These are phyloP conservation scores for Deilephila elpenor DNA, from an alignment of 2,888 invertebrate species.

Conservation along the genomic window DNA sequence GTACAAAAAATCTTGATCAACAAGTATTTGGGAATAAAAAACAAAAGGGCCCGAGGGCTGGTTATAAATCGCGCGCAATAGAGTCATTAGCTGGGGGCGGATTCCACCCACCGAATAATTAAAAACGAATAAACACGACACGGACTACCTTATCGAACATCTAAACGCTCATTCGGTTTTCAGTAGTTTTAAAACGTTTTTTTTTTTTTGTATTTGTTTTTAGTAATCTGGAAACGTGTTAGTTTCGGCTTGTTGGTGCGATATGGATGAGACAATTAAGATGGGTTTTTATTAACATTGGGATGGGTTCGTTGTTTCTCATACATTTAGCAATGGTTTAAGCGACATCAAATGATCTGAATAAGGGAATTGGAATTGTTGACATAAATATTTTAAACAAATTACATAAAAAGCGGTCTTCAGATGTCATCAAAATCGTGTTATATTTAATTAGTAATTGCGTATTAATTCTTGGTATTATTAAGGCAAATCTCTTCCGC, in stretches of 20 bases:
- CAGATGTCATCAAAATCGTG: no score
- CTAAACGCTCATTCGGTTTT: constrained; percentile 58
- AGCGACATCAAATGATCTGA: no score
- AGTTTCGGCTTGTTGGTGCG: not conserved
- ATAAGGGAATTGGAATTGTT: no score
- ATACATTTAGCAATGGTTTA: not conserved
- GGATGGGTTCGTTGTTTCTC: not conserved
- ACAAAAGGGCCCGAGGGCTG: constrained; percentile 64
- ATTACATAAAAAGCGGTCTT: no score
- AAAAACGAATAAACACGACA: constrained; percentile 83
- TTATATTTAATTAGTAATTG: no score
- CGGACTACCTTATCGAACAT: constrained; percentile 80
- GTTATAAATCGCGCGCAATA: constrained; percentile 78
- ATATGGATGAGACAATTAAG: not conserved
- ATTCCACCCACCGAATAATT: constrained; percentile 76
- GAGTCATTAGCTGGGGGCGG: constrained; percentile 82
- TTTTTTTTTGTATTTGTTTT: not conserved
- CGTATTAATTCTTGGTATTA: not conserved
- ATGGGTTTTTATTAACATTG: not conserved
- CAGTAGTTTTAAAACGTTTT: constrained; percentile 8
- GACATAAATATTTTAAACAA: no score
- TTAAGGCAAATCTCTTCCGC: not conserved
- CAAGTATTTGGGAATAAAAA: constrained; percentile 68
- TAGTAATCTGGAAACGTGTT: not conserved
- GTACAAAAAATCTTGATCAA: constrained; percentile 60